These are phyloP conservation scores for Mirza zaza DNA, from an alignment of 2,113 vertebrate genomes.

Conservation along the genomic window DNA sequence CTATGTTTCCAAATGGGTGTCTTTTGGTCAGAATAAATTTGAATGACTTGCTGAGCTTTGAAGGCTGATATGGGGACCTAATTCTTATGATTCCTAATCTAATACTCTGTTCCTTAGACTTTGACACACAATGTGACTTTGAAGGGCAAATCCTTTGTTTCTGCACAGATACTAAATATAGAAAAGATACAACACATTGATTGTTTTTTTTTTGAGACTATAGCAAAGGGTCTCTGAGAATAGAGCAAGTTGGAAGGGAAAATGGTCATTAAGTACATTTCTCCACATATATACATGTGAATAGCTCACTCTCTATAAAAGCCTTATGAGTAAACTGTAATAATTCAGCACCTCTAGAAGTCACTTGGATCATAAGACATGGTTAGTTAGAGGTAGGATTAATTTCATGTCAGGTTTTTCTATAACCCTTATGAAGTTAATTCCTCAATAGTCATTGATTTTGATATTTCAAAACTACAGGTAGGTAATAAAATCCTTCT, in stretches of 20 bases:
- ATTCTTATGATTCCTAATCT: not conserved
- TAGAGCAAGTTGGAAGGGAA: not conserved
- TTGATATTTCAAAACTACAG: not conserved
- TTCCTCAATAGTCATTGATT: conserved; percentile 27
- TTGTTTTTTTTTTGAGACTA: not conserved
- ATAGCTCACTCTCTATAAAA: not conserved
- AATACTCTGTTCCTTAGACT: not conserved
- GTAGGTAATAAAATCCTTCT: not conserved
- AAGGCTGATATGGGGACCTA: not conserved
- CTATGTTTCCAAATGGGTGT: not conserved
- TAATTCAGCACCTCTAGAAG: not conserved
- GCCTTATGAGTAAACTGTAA: not conserved
- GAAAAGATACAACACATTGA: not conserved
- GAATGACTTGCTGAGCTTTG: not conserved
- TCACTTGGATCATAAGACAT: not conserved
- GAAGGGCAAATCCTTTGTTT: not conserved
- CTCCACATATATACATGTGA: not conserved
- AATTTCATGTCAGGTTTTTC: not conserved
- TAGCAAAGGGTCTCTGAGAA: not conserved
- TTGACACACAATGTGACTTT: not conserved
- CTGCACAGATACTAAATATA: not conserved
- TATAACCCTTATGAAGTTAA: not conserved
- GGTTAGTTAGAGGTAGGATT: not conserved
- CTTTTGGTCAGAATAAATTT: not conserved
- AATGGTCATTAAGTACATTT: not conserved